phyloP scores from a whole-genome alignment of 2,113 vertebrate genomes.

The Amblyornis subalaris region DNA sequence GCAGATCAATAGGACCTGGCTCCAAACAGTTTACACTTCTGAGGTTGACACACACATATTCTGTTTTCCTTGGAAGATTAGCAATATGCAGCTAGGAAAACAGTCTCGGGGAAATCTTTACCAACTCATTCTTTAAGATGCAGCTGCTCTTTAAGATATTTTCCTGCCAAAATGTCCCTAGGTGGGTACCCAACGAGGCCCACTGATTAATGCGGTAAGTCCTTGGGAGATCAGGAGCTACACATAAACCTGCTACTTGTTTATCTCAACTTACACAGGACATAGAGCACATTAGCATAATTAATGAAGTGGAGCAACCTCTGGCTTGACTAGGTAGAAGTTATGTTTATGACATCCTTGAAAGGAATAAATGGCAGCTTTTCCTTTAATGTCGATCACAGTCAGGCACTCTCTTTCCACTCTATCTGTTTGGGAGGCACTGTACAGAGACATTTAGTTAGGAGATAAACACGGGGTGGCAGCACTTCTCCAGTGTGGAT shows the following conservation, averaged over 20 bases:
- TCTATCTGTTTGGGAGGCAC: neutral
- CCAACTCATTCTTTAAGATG: neutral
- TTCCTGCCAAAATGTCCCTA: neutral
- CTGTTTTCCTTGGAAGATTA: neutral
- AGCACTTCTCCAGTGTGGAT: neutral
- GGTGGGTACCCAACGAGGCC: fast-evolving
- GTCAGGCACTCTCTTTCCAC: neutral
- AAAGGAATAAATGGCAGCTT: neutral
- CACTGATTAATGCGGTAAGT: neutral
- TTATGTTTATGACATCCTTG: neutral
- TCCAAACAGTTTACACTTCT: neutral
- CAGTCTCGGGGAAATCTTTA: neutral
- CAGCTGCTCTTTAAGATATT: neutral
- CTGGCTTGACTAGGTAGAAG: neutral
- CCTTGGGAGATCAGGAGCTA: neutral
- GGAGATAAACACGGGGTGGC: neutral
- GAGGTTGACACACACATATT: neutral
- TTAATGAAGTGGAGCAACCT: neutral
- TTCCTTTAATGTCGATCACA: neutral
- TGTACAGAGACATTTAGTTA: neutral
- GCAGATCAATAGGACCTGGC: neutral
- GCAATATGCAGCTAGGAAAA: neutral
- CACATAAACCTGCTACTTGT: neutral
- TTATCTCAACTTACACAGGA: neutral
- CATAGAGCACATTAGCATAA: neutral